A percentile compares a stretch with the other conserved stretches of the same genome.
phyloP scores from a whole-genome alignment of 1,140 invertebrate genomes.

The Seison nebaliae region DNA sequence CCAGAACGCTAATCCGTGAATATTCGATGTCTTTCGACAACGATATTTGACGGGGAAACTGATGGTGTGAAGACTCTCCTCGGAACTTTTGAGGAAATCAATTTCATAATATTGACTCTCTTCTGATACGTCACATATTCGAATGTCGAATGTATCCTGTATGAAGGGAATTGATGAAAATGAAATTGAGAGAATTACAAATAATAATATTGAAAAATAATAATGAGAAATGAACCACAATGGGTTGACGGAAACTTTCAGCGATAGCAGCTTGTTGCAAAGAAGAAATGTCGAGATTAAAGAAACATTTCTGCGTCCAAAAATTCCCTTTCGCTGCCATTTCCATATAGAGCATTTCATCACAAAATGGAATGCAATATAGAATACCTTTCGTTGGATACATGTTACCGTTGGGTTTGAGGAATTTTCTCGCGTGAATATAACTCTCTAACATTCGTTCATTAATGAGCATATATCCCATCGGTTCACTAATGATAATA shows the following conservation, averaged over 20 bases:
- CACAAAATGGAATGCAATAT: slow-evolving; percentile 89
- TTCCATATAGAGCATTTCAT: slow-evolving; percentile 88
- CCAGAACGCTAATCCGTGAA: slow-evolving; percentile 95
- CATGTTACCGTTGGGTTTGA: slow-evolving; percentile 71
- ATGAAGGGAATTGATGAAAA: no score
- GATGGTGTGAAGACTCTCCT: slow-evolving; percentile 76
- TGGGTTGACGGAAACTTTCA: slow-evolving; percentile 91
- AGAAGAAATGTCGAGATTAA: slow-evolving; percentile 74
- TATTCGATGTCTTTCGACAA: slow-evolving; percentile 63
- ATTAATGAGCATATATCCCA: slow-evolving; percentile 99
- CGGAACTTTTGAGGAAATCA: slow-evolving; percentile 68
- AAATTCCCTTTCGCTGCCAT: slow-evolving; percentile 95
- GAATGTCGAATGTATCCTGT: slow-evolving; percentile 95
- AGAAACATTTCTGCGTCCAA: slow-evolving; percentile 91
- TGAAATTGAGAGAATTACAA: slow-evolving; percentile 10
- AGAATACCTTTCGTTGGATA: slow-evolving; percentile 81
- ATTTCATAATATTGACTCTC: slow-evolving; percentile 77
- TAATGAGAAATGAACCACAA: no score
- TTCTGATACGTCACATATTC: slow-evolving; percentile 78
- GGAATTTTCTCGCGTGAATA: slow-evolving; percentile 89
- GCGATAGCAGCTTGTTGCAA: slow-evolving; percentile 66
- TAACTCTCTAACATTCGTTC: slow-evolving; percentile 97
- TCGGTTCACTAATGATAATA: slow-evolving; percentile 90
- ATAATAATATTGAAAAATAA: slow-evolving; percentile 16
- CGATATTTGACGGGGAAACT: slow-evolving; percentile 79